phyloP scores from a whole-genome alignment of 2,113 vertebrate genomes.

The Petaurus breviceps region DNA sequence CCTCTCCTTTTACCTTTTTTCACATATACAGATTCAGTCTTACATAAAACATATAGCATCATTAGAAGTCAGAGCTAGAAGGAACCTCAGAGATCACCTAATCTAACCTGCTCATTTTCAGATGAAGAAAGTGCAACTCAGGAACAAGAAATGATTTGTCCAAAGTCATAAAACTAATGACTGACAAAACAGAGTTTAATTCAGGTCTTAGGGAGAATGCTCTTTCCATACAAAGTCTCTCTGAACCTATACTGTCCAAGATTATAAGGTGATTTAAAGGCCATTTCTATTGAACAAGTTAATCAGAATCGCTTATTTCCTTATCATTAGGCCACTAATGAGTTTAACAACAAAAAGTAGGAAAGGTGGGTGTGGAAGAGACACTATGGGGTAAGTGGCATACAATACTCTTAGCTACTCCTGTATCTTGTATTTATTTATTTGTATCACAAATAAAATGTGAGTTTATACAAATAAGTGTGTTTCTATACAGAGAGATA shows the following conservation, averaged over 20 bases:
- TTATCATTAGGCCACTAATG: neutral
- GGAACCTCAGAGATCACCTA: neutral
- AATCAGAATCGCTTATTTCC: neutral
- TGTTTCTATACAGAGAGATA: neutral
- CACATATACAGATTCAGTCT: neutral
- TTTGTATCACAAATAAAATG: slow-evolving; percentile 13
- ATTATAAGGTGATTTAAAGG: slow-evolving; percentile 28
- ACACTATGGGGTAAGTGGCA: neutral
- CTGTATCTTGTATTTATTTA: neutral
- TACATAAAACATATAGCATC: neutral
- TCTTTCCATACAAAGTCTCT: neutral
- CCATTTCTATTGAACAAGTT: neutral
- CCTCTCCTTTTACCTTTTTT: neutral
- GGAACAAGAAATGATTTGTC: neutral
- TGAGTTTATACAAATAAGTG: neutral
- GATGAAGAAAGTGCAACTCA: neutral
- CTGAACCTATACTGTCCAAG: neutral
- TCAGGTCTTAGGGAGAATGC: neutral
- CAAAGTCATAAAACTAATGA: neutral
- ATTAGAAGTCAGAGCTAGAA: neutral
- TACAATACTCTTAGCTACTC: neutral
- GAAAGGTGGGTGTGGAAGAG: neutral
- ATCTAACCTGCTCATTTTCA: neutral
- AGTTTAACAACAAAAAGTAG: neutral
- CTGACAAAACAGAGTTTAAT: neutral